These are phyloP conservation scores for Pogonomyrmex barbatus DNA, from an alignment of 1,140 invertebrate species.

Conservation along the genomic window DNA sequence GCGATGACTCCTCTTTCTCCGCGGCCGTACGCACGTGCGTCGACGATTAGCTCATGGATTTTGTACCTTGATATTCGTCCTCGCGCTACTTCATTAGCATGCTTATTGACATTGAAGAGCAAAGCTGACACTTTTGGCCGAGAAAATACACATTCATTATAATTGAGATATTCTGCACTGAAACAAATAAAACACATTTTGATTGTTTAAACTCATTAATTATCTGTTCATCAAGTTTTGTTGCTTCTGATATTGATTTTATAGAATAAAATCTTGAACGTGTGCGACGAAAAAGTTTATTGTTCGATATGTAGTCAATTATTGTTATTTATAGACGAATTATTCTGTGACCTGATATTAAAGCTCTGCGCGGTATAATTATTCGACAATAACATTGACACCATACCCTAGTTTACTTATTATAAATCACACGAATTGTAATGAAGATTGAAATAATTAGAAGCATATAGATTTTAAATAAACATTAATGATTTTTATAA, in stretches of 20 bases:
- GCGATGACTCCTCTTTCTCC: conserved; percentile 17
- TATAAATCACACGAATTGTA: conserved; percentile 74
- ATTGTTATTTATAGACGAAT: conserved; percentile 58
- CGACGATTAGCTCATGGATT: conserved; percentile 38
- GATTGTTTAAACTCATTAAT: conserved; percentile 28
- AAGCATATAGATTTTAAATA: not conserved
- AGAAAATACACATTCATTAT: not conserved
- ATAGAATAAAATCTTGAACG: conserved; percentile 5
- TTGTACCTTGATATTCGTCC: conserved; percentile 53
- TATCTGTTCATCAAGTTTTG: not conserved
- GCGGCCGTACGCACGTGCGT: conserved; percentile 8
- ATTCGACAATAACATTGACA: conserved; percentile 82
- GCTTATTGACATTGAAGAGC: conserved; percentile 40
- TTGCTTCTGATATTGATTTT: not conserved
- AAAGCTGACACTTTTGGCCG: not conserved
- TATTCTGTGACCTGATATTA: conserved; percentile 64
- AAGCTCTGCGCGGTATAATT: conserved; percentile 66
- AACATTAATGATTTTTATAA: not conserved
- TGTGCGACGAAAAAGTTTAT: not conserved
- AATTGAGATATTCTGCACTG: not conserved
- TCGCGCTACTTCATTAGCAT: conserved; percentile 41
- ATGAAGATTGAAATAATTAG: not conserved
- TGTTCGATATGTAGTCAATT: conserved; percentile 6
- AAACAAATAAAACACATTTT: not conserved
- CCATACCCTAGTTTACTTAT: conserved; percentile 84